Conservation (phyloP, 2,888 invertebrate species). For the Dryobota labecula region DNA sequence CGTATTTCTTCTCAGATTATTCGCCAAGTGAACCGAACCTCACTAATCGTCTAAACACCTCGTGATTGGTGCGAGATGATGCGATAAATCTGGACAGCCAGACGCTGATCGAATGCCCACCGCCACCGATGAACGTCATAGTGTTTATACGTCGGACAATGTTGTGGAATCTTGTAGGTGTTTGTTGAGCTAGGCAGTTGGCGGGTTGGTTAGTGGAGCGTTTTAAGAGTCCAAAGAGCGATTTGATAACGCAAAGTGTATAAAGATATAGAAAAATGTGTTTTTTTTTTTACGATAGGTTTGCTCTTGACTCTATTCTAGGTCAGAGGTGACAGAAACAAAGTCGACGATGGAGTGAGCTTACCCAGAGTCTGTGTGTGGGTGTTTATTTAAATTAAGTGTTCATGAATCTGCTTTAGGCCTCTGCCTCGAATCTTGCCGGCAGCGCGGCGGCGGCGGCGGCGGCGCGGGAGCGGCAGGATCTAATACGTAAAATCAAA, state of each 20-base stretch:
- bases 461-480: too few species aligned
- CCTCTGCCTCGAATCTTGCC: too few species aligned
- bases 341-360: too few species aligned
- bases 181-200: slow-evolving; percentile 60
- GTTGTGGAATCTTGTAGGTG: slow-evolving; percentile 66
- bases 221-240: background rate
- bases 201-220: slow-evolving; percentile 42
- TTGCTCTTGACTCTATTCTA: too few species aligned
- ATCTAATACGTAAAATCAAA: too few species aligned
- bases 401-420: too few species aligned
- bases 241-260: background rate
- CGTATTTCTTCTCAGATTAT: slow-evolving; percentile 10
- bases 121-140: slow-evolving; percentile 63
- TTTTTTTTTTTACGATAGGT: too few species aligned
- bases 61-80: background rate
- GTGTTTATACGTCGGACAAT: slow-evolving; percentile 78
- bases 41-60: slow-evolving; percentile 25
- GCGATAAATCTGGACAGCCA: slow-evolving; percentile 40
- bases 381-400: too few species aligned
- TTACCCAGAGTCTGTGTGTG: too few species aligned
- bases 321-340: too few species aligned
- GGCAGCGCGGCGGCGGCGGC: too few species aligned
- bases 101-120: slow-evolving; percentile 49
- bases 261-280: background rate
- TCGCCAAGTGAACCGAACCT: slow-evolving; percentile 6